Conservation (phyloP, 2,113 vertebrate genomes). For the Apistogramma diplotaenia region DNA sequence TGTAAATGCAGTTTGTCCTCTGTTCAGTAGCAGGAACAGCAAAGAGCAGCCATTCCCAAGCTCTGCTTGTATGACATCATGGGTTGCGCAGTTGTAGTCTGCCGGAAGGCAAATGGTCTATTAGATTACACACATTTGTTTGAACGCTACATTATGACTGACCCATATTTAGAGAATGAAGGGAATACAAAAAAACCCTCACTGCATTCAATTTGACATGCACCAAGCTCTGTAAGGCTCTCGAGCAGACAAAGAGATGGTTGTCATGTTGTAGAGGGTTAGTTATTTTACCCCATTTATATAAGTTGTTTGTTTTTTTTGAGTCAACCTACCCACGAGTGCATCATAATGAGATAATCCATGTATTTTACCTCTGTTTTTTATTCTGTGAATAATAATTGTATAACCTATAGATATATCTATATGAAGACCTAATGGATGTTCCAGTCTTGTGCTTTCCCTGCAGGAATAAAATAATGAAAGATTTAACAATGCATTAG, state of each 20-base stretch:
- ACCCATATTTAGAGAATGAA: slow-evolving; percentile 51
- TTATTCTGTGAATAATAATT: too few relatives aligned
- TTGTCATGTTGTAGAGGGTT: neutral
- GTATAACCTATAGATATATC: too few relatives aligned
- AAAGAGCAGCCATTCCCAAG: slow-evolving; percentile 4
- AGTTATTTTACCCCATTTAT: neutral
- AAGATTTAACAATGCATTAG: too few relatives aligned
- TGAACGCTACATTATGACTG: slow-evolving; percentile 47
- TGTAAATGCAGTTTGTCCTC: neutral
- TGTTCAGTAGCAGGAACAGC: neutral
- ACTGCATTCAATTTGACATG: slow-evolving; percentile 6
- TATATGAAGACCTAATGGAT: neutral
- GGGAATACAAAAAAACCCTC: neutral
- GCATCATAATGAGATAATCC: neutral
- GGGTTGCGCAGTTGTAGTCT: slow-evolving; percentile 18
- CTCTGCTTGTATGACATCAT: slow-evolving; percentile 21
- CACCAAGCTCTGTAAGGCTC: neutral
- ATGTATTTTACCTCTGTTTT: neutral
- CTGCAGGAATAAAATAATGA: too few relatives aligned
- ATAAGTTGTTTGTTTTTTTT: slow-evolving; percentile 3
- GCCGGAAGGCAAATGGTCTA: slow-evolving; percentile 47
- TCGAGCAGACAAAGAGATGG: neutral
- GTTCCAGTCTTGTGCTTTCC: neutral
- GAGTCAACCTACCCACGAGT: neutral
- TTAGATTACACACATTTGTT: slow-evolving; percentile 54